Conservation (phyloP, 2,888 invertebrate genomes). For the Troides oblongomaculatus region DNA sequence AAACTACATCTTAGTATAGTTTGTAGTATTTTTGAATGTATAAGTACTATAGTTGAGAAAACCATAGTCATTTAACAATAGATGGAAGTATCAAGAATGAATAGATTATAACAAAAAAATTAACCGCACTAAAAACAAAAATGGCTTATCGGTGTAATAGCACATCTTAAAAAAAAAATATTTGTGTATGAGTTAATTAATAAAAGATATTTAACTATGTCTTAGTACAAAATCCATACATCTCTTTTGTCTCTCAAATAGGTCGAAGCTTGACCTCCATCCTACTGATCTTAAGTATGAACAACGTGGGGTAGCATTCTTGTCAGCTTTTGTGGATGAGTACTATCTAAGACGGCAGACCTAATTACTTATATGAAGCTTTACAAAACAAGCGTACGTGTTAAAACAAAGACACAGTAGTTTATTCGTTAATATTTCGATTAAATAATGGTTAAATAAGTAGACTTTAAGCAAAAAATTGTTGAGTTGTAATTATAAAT, state of each 20-base stretch:
- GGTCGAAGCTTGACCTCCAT: slow-evolving; percentile 20
- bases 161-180: too few species aligned
- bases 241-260: slow-evolving; percentile 13
- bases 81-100: too few species aligned
- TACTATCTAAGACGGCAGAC: slow-evolving; percentile 3
- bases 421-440: neutral
- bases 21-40: too few species aligned
- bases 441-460: neutral
- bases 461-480: neutral
- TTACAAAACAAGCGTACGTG: neutral
- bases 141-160: too few species aligned
- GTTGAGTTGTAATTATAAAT: too few species aligned
- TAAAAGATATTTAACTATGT: neutral
- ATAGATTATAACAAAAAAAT: too few species aligned
- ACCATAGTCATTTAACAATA: too few species aligned
- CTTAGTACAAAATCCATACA: slow-evolving; percentile 5
- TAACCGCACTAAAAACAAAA: too few species aligned
- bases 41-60: too few species aligned
- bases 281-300: slow-evolving; percentile 8
- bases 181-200: neutral
- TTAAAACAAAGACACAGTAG: neutral
- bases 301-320: slow-evolving; percentile 16
- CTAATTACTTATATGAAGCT: neutral
- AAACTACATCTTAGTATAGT: too few species aligned
- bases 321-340: slow-evolving; percentile 8